Evolutionary conservation across 2,888 invertebrate genomes (phyloP), one percentile per base, ranked within the genome.

Genomic region (Drosophila suboccidentalis): DNA sequence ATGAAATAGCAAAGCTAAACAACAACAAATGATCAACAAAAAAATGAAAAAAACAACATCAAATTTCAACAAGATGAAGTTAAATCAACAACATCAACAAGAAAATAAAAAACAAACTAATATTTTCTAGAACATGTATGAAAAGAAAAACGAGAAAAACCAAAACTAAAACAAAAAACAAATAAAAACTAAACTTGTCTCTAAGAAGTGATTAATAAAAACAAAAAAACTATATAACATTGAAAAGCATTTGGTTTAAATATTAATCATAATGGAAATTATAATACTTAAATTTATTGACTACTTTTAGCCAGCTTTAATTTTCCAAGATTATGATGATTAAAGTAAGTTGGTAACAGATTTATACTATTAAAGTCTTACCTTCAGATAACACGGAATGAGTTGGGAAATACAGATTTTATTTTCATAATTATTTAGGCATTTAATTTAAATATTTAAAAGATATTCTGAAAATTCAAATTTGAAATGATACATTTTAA

Each of bases 81-180:
- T 58, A 54, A 44, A 68, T 67, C n/a, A n/a, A n/a, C n/a, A n/a
- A 60, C 32, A 58, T 47, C 32, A 43, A 13, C 17, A 43, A 55
- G n/a, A n/a, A 43, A 53, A 29, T n/a, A 19, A 60, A 64, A 64
- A 41, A 58, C 15, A 61, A 64, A 53, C 64, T 65, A 69, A 75
- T 83, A 86, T 84, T 80, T 82, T 85, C 86, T 80, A 85, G 76
- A 76, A 75, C 75, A 82, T 84, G 82, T 74, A 80, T 74, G 63
- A 71, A 51, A 67, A 69, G 69, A 74, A 69, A 70, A 63, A 44
- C 38, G 60, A 53, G 32, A 34, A 57, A 49, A 66, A 63, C 19
- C 19, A 19, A 39, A 59, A 34, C 39, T 58, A 53, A 57, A 47
- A 60, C 46, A 38, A 47, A 55, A 26, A 47, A 43, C 57, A 61